Evolutionary conservation across 1,140 invertebrate species (phyloP).

Genomic region (Carposina sasakii): DNA sequence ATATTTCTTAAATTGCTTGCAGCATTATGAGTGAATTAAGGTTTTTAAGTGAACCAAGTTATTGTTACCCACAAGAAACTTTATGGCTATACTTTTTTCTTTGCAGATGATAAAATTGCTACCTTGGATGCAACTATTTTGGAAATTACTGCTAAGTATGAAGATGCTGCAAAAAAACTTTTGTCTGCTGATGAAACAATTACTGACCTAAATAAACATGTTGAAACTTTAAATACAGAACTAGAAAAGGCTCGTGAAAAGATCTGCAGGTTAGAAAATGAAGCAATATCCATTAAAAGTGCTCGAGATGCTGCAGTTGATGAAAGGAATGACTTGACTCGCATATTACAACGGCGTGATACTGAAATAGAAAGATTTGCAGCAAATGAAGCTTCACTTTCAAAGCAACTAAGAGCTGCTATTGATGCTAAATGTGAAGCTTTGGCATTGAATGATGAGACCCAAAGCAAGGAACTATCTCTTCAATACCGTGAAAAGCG

Average conservation of each 20-base stretch:
- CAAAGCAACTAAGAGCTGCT: constrained; percentile 78
- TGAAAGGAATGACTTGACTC: constrained; percentile 80
- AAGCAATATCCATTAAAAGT: constrained; percentile 55
- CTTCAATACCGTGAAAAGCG: constrained; percentile 86
- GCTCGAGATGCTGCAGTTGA: constrained; percentile 76
- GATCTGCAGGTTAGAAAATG: constrained; percentile 56
- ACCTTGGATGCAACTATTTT: constrained; percentile 74
- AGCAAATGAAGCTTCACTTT: constrained; percentile 75
- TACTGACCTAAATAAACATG: constrained; percentile 75
- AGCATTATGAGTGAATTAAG: too few relatives aligned
- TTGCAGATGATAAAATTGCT: constrained; percentile 74
- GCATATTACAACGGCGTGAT: constrained; percentile 79
- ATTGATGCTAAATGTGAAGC: constrained; percentile 88
- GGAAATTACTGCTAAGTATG: constrained; percentile 75
- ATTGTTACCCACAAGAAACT: too few relatives aligned
- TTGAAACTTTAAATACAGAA: constrained; percentile 75
- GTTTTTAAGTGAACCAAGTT: too few relatives aligned
- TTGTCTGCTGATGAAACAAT: constrained; percentile 76
- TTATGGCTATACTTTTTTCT: constrained; percentile 31
- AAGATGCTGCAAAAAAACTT: constrained; percentile 77
- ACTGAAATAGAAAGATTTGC: constrained; percentile 80
- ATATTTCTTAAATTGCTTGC: too few relatives aligned
- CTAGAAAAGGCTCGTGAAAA: constrained; percentile 76
- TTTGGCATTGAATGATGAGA: constrained; percentile 83
- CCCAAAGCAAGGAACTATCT: constrained; percentile 83